Evolutionary conservation across 64 coral and sea anemone genomes (phyloP), one percentile per base, ranked within the genome.

Genomic region (Stichodactyla mertensii): DNA sequence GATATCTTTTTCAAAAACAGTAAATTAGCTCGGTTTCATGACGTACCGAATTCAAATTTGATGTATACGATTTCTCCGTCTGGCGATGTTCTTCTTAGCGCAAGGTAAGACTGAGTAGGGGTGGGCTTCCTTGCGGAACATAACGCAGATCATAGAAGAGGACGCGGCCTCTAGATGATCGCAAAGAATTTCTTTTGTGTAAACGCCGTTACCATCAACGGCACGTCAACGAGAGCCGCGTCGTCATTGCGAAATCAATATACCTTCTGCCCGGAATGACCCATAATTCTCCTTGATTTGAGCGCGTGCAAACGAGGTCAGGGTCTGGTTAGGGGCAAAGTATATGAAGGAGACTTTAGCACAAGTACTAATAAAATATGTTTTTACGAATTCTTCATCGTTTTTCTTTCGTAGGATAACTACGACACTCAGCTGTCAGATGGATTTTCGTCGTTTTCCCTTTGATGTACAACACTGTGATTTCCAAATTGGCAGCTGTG

Each of bases 401-500:
- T 16, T n/a, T 10, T 31, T 61, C 54, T 57, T 78, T 64, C 16
- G 2, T 67, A 92, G 90, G 84, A 92, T 92, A 31, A 92, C 90
- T 10, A 82, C 90, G 16, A 86, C 71, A 24, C 85, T 92, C 4
- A 52, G 57, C 5, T 92, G 90, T 77, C 90, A 92, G 53, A 92
- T 92, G 90, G 61, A 92, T 58, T 92, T 92, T 52, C 84, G 90
- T 51, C 51, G 80, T 6, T 92, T 92, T 71, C 90, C 90, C 0
- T 85, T 92, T 55, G 90, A 92, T 83, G 77, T 57, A 15, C 90
- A 92, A 54, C 83, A 79, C 18, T 92, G 90, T 36, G 23, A 92
- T 92, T 92, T 92, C 52, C 52, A 92, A 18, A 79, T 87, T 77
- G 90, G 90, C 16, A 69, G 51, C 61, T 92, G 90, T 92, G 83